Base-by-base conservation (phyloP, 2,888 invertebrate species). In the Euspilapteryx auroguttella region DNA sequence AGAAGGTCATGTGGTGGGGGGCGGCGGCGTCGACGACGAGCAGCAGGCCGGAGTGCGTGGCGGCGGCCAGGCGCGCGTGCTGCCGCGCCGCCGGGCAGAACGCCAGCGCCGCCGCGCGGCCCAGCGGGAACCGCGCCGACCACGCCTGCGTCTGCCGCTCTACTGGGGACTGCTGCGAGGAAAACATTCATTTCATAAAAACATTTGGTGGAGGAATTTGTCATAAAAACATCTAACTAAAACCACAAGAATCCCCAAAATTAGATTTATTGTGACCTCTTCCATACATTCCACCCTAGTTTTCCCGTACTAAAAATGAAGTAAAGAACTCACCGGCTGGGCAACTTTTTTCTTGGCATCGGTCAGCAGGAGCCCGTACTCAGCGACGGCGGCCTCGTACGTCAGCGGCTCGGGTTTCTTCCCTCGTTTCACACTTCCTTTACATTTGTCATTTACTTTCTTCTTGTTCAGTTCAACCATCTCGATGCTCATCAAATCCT, bases 291-390 rank as follows among this genome's bases (percentile, higher is more conserved):
- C n/a, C n/a, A n/a, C n/a, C n/a, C n/a, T n/a, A n/a, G n/a, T n/a
- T n/a, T n/a, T n/a, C n/a, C n/a, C n/a, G n/a, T n/a, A n/a, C n/a
- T n/a, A n/a, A n/a, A n/a, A n/a, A n/a, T n/a, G n/a, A n/a, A n/a
- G n/a, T n/a, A 24, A 20, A 30, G 9, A n/a, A 20, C 32, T 47
- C 41, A 63, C 64, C 54, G 42, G 53, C 29, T 51, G n/a, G n/a
- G n/a, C n/a, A n/a, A n/a, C 45, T 26, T 37, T 45, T 21, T 42
- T 37, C 7, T 37, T 35, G 12, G 49, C 32, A 3, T 40, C 25
- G 29, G 41, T 44, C 20, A 63, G 61, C 27, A 73, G 49, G 11
- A 82, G 37, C 12, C 78, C 80, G 44, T 79, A 81, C 38, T 65
- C 62, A 24, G 54, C 41, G 8, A 56, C 38, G 1, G 64, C 62